A percentile compares a stretch with the other conserved stretches of the same genome.
These are phyloP conservation scores for Boulengeromyrus knoepffleri DNA, from an alignment of 2,113 vertebrate genomes.

Conservation along the genomic window DNA sequence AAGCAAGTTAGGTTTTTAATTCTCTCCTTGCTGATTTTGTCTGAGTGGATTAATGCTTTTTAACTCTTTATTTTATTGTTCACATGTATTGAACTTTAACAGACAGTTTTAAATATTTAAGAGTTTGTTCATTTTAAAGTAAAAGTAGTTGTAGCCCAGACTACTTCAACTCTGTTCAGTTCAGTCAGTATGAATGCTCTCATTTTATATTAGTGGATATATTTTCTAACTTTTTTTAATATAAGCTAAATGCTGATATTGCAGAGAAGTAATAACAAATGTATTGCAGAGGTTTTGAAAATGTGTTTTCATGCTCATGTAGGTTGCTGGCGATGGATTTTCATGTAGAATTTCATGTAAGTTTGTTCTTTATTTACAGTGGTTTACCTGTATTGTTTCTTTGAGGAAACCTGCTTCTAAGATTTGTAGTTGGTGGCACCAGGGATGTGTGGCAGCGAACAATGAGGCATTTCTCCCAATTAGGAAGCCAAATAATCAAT, in stretches of 20 bases:
- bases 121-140: neutral
- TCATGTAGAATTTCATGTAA: neutral
- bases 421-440: neutral
- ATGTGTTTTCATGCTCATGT: neutral
- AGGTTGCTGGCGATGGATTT: neutral
- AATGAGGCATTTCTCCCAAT: neutral
- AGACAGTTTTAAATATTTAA: neutral
- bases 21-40: neutral
- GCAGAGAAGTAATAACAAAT: neutral
- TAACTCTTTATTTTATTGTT: neutral
- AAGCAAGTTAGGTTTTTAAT: neutral
- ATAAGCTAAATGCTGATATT: neutral
- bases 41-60: neutral
- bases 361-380: neutral
- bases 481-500: neutral
- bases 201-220: neutral
- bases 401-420: neutral
- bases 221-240: neutral
- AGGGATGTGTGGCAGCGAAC: neutral
- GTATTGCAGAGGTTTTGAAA: neutral
- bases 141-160: too few species aligned
- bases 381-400: neutral
- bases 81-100: neutral
- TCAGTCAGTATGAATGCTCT: neutral
- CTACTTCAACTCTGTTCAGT: neutral